Percentiles rank a stretch among this genome's conserved stretches.
These are phyloP conservation scores for Griposia aprilina DNA, from an alignment of 2,888 invertebrate species.

Conservation along the genomic window DNA sequence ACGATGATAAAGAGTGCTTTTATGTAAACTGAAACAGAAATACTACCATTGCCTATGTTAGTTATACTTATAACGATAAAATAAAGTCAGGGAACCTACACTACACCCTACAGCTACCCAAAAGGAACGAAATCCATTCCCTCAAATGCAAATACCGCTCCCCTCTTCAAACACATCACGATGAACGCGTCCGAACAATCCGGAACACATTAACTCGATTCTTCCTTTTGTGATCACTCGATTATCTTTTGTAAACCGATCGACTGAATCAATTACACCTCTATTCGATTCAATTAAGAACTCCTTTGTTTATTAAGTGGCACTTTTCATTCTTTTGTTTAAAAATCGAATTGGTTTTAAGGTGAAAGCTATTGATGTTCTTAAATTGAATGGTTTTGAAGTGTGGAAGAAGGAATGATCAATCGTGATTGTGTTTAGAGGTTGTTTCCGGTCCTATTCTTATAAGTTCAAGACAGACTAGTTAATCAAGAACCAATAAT, in stretches of 20 bases:
- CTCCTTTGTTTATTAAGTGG: slow-evolving; percentile 70
- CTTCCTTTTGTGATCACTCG: slow-evolving; percentile 63
- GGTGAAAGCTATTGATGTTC: slow-evolving; percentile 43
- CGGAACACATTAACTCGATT: slow-evolving; percentile 65
- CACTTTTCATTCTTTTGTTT: slow-evolving; percentile 60
- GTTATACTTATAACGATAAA: not conserved
- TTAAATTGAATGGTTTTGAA: slow-evolving; percentile 38
- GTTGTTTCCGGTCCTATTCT: slow-evolving; percentile 24
- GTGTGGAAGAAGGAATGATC: slow-evolving; percentile 21
- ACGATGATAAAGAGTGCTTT: too few relatives aligned
- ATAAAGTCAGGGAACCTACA: not conserved
- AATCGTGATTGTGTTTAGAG: slow-evolving; percentile 22
- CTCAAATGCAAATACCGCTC: slow-evolving; percentile 61
- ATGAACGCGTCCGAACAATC: slow-evolving; percentile 58
- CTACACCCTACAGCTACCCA: not conserved
- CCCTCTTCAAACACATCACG: slow-evolving; percentile 62
- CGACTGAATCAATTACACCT: slow-evolving; percentile 58
- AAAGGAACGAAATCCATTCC: slow-evolving; percentile 35
- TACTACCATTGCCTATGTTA: not conserved
- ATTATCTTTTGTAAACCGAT: slow-evolving; percentile 65
- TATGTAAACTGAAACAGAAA: too few relatives aligned
- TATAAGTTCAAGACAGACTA: slow-evolving; percentile 18
- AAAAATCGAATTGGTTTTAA: slow-evolving; percentile 51
- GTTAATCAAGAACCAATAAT: slow-evolving; percentile 7
- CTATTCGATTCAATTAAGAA: slow-evolving; percentile 67